Conservation (phyloP, 2,113 vertebrate species). For the Gorsachius goisagi region DNA sequence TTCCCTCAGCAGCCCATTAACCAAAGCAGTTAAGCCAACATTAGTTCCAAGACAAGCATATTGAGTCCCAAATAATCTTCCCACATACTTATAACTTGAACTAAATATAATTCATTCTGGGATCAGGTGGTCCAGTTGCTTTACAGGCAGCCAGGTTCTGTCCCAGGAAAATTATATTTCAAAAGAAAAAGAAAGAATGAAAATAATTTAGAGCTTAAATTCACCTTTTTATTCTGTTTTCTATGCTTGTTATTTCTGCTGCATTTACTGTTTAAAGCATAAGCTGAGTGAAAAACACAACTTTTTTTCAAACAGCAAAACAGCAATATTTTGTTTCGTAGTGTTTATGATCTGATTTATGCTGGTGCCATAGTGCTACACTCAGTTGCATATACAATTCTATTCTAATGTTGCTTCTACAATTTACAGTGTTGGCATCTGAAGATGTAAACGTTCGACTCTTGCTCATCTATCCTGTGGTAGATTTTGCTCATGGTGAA, state of each 20-base stretch:
- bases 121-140: neutral
- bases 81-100: neutral
- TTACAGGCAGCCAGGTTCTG: neutral
- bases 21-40: neutral
- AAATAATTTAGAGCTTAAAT: neutral
- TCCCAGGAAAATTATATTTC: neutral
- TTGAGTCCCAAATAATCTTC: neutral
- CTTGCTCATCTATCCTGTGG: neutral
- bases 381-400: slow-evolving; percentile 8
- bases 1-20: too few relatives aligned
- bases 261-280: neutral
- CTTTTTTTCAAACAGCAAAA: neutral
- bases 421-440: neutral
- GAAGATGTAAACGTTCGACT: neutral
- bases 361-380: neutral
- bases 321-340: neutral
- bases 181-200: neutral
- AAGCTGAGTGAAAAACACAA: neutral
- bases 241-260: neutral
- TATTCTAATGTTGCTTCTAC: neutral
- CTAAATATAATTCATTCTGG: neutral
- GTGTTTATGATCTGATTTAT: slow-evolving; percentile 37
- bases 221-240: neutral
- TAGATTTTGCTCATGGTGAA: neutral
- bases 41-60: neutral